Percentiles rank a stretch among this genome's conserved stretches.
Evolutionary conservation across 2,113 vertebrate genomes (phyloP).

Genomic region (Hiodon alosoides): DNA sequence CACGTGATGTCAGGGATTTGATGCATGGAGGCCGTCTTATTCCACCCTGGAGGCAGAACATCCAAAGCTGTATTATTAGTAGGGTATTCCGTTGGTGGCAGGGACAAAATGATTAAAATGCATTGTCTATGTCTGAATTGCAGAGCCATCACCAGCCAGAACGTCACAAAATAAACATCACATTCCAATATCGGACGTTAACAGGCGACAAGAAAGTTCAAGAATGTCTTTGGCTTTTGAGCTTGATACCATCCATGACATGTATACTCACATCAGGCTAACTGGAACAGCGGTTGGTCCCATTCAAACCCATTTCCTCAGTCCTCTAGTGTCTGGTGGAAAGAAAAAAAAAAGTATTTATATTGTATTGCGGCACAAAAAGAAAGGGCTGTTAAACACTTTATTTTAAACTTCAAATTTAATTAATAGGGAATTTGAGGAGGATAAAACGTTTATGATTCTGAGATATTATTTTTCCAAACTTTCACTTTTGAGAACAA

Average conservation of each 20-base stretch:
- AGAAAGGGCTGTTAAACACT: neutral
- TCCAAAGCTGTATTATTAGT: too few species aligned
- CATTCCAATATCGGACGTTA: too few species aligned
- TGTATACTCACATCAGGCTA: neutral
- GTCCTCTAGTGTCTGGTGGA: neutral
- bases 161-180: too few species aligned
- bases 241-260: neutral
- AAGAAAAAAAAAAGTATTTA: neutral
- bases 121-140: too few species aligned
- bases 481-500: neutral
- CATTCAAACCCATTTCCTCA: neutral
- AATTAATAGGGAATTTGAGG: neutral
- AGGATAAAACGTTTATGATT: neutral
- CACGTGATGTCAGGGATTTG: too few species aligned
- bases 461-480: neutral
- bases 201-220: too few species aligned
- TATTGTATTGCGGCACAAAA: neutral
- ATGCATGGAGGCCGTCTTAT: too few species aligned
- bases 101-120: too few species aligned
- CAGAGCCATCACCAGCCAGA: too few species aligned
- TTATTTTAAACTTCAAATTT: neutral
- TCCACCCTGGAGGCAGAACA: too few species aligned
- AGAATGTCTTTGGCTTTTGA: too few species aligned
- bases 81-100: too few species aligned
- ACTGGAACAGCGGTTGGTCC: neutral